Percentiles rank a stretch among this genome's conserved stretches.
Conservation (phyloP, 2,797 vertebrate species). For the Danio choprae region DNA sequence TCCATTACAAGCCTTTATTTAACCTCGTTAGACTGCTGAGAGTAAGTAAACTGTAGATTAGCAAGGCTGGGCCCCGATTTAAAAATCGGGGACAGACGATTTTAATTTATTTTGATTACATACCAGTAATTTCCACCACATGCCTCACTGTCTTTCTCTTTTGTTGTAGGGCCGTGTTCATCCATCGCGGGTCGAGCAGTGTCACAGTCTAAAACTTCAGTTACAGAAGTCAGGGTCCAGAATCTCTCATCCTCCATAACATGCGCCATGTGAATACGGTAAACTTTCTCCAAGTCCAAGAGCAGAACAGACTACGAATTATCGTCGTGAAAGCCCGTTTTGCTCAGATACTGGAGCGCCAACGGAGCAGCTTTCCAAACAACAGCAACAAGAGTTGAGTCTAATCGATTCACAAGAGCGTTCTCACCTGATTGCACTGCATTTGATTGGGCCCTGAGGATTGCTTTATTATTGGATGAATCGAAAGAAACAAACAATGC, state of each 20-base stretch:
- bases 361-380: not conserved
- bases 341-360: not conserved
- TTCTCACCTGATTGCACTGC: slow-evolving; percentile 24
- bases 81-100: not conserved
- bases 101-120: not conserved
- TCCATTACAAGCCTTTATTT: not conserved
- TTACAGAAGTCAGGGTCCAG: not conserved
- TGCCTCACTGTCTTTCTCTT: not conserved
- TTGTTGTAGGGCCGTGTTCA: not conserved
- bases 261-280: slow-evolving; percentile 5
- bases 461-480: slow-evolving; percentile 16
- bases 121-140: slow-evolving; percentile 58
- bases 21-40: not conserved
- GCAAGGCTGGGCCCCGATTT: not conserved
- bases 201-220: not conserved
- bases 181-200: not conserved
- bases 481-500: not conserved
- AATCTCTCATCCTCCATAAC: not conserved
- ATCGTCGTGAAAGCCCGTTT: not conserved
- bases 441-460: slow-evolving; percentile 15
- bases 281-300: no score
- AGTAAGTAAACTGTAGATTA: not conserved
- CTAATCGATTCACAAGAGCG: slow-evolving; percentile 6
- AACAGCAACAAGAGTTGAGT: not conserved
- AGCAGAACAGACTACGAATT: not conserved